Evolutionary conservation across 1,140 invertebrate species (phyloP).

Genomic region (Listronotus oregonensis): DNA sequence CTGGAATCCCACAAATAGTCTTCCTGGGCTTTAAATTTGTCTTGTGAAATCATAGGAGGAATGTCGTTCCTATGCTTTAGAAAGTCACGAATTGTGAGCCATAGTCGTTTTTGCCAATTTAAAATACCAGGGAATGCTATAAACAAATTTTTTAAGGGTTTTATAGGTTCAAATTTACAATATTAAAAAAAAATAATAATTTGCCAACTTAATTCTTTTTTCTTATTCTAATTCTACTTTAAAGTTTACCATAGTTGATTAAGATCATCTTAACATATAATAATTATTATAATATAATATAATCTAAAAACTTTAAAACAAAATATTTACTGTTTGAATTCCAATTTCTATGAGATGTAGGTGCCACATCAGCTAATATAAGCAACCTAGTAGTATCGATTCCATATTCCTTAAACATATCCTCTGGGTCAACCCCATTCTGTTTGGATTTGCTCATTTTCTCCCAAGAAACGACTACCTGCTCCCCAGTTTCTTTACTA

Average conservation of each 20-base stretch:
- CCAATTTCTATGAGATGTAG: slow-evolving; percentile 85
- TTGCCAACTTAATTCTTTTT: no score
- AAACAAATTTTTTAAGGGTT: no score
- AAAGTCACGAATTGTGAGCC: slow-evolving; percentile 73
- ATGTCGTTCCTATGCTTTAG: slow-evolving; percentile 58
- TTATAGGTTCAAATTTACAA: no score
- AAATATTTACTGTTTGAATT: slow-evolving; percentile 70
- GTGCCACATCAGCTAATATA: slow-evolving; percentile 84
- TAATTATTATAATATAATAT: no score
- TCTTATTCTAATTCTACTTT: no score
- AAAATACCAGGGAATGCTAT: slow-evolving; percentile 78
- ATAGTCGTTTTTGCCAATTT: slow-evolving; percentile 82
- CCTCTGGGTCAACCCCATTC: slow-evolving; percentile 94
- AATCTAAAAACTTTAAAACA: slow-evolving; percentile 67
- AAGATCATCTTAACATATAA: no score
- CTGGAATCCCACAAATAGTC: slow-evolving; percentile 72
- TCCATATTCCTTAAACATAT: slow-evolving; percentile 81
- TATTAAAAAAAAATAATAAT: no score
- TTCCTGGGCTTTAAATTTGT: slow-evolving; percentile 65
- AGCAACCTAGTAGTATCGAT: slow-evolving; percentile 86
- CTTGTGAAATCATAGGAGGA: slow-evolving; percentile 45
- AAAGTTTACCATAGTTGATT: no score
- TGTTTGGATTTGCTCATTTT: slow-evolving; percentile 99
- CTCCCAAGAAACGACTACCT: slow-evolving; percentile 82
- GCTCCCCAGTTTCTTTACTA: slow-evolving; percentile 67